Percentiles rank a stretch among this genome's conserved stretches.
phyloP scores from a whole-genome alignment of 2,797 vertebrate genomes.

The Helicolenus hilgendorfi region DNA sequence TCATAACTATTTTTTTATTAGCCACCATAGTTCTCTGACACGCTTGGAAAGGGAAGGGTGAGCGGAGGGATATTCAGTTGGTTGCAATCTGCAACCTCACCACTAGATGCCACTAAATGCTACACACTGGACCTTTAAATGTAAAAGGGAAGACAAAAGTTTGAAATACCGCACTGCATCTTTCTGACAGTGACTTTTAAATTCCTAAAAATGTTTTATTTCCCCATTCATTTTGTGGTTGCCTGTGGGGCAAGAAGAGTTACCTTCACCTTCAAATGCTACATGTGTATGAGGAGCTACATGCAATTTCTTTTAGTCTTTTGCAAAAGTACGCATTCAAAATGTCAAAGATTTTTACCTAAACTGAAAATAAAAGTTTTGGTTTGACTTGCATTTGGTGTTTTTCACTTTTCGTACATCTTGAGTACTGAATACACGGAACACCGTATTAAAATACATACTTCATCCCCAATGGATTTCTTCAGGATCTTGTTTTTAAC shows the following conservation, averaged over 20 bases:
- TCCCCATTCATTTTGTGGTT: not conserved
- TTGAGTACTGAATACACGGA: not conserved
- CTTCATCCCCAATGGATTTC: slow-evolving; percentile 2
- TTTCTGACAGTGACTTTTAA: not conserved
- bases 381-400: slow-evolving; percentile 47
- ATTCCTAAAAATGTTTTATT: not conserved
- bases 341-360: not conserved
- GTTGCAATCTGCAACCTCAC: not conserved
- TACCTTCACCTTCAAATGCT: slow-evolving; percentile 21
- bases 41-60: not conserved
- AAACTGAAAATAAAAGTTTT: slow-evolving; percentile 6
- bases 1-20: not conserved
- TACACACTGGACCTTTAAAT: not conserved
- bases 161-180: not conserved
- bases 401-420: not conserved
- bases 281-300: slow-evolving; percentile 34
- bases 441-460: slow-evolving; percentile 18
- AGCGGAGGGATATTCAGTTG: not conserved
- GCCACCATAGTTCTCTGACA: not conserved
- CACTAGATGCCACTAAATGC: not conserved
- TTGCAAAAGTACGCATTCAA: slow-evolving; percentile 11
- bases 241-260: not conserved
- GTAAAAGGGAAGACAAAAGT: not conserved
- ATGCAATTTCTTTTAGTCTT: not conserved
- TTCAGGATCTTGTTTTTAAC: slow-evolving; percentile 9